These are phyloP conservation scores for Trichacis sp. DNA, from an alignment of 2,888 invertebrate species.

Conservation along the genomic window DNA sequence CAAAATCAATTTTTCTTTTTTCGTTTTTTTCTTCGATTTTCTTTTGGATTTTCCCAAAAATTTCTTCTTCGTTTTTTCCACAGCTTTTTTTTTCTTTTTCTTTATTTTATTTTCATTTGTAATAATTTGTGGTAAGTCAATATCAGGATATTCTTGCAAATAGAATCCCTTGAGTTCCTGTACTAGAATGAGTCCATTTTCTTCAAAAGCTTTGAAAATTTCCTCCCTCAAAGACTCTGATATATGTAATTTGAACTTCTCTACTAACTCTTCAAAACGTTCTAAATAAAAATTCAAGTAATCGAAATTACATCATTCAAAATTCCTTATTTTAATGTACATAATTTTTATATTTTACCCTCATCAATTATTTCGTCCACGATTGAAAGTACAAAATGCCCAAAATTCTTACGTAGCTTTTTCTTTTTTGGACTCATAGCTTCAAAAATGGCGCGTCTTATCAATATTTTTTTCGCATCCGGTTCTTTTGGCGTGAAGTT, in stretches of 20 bases:
- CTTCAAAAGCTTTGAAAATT: conserved; percentile 53
- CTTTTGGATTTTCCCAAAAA: no score
- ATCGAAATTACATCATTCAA: no score
- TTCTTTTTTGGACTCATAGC: conserved; percentile 69
- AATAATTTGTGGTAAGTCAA: conserved; percentile 54
- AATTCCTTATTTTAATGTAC: neutral
- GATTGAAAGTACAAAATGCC: conserved; percentile 67
- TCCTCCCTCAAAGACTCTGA: conserved; percentile 58
- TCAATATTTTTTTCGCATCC: conserved; percentile 66
- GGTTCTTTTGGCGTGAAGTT: conserved; percentile 70
- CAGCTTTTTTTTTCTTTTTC: no score
- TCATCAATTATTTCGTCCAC: conserved; percentile 55
- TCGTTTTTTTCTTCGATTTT: no score
- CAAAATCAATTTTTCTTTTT: no score
- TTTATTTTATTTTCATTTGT: no score
- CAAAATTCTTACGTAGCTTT: conserved; percentile 67
- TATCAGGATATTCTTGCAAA: conserved; percentile 68
- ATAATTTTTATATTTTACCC: conserved; percentile 35
- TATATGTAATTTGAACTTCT: conserved; percentile 62
- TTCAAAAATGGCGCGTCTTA: conserved; percentile 70
- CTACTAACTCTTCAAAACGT: conserved; percentile 62
- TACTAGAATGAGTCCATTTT: conserved; percentile 54
- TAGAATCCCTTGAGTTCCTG: conserved; percentile 65
- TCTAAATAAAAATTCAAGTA: conserved; percentile 44
- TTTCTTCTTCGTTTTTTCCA: no score